These are phyloP conservation scores for Neoaliturus tenellus DNA, from an alignment of 2,888 invertebrate genomes.

Conservation along the genomic window DNA sequence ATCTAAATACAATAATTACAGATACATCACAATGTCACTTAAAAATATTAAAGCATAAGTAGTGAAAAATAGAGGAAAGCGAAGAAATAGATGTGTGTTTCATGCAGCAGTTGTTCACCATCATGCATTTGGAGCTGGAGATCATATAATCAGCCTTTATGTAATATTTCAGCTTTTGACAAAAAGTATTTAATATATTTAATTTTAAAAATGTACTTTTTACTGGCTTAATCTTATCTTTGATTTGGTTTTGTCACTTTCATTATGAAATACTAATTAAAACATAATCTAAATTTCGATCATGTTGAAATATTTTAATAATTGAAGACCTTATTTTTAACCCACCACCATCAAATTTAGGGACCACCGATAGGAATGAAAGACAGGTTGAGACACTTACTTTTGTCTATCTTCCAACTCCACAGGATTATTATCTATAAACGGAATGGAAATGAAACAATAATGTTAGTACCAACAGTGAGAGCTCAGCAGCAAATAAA, in stretches of 20 bases:
- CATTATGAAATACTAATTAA: too few relatives aligned
- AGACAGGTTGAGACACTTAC: constrained; percentile 78
- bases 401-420: constrained; percentile 90
- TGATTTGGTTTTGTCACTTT: too few relatives aligned
- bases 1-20: too few relatives aligned
- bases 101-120: not conserved
- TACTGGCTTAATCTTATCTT: too few relatives aligned
- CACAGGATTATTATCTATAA: constrained; percentile 84
- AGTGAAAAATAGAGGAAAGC: not conserved
- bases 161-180: not conserved
- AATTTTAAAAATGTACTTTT: too few relatives aligned
- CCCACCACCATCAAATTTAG: not conserved
- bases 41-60: not conserved
- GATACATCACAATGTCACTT: not conserved
- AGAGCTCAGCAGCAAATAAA: constrained; percentile 60
- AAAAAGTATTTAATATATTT: not conserved
- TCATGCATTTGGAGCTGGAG: constrained; percentile 47
- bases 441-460: constrained; percentile 62
- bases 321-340: not conserved
- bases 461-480: constrained; percentile 62
- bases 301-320: not conserved
- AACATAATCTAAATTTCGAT: not conserved
- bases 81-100: not conserved
- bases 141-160: not conserved
- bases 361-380: not conserved